Percentiles rank a stretch among this genome's conserved stretches.
phyloP scores from a whole-genome alignment of 2,888 invertebrate species.

The Drepanosiphum platanoidis region DNA sequence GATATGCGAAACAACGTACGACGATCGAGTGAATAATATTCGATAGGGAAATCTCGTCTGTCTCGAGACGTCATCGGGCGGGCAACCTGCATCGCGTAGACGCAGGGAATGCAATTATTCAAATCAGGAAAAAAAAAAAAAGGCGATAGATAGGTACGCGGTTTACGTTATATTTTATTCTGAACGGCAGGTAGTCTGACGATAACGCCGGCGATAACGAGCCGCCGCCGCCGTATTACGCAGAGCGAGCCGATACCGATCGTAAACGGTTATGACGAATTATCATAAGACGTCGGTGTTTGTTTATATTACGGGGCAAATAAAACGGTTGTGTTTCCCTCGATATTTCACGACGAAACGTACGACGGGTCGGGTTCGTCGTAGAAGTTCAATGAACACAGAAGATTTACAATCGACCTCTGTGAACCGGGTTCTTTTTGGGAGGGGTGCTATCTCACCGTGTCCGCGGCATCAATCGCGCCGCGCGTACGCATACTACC shows the following conservation, averaged over 20 bases:
- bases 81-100: not conserved
- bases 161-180: not conserved
- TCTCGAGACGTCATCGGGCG: too few relatives aligned
- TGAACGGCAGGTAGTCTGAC: not conserved
- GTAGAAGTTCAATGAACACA: too few relatives aligned
- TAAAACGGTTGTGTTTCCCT: too few relatives aligned
- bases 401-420: not conserved
- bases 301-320: not conserved
- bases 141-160: too few relatives aligned
- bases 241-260: not conserved
- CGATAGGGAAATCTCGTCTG: too few relatives aligned
- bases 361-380: too few relatives aligned
- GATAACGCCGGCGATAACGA: not conserved
- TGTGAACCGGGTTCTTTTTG: not conserved
- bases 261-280: constrained; percentile 18
- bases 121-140: too few relatives aligned
- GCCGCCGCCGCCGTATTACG: constrained; percentile 4
- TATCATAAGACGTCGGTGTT: constrained; percentile 13
- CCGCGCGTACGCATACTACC: too few relatives aligned
- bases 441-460: not conserved
- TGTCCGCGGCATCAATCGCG: too few relatives aligned
- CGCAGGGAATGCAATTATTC: not conserved
- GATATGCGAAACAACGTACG: too few relatives aligned
- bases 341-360: not conserved
- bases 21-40: too few relatives aligned